A percentile compares a stretch with the other conserved stretches of the same genome.
Conservation (phyloP, 2,797 vertebrate species). For the Prunella strophiata region DNA sequence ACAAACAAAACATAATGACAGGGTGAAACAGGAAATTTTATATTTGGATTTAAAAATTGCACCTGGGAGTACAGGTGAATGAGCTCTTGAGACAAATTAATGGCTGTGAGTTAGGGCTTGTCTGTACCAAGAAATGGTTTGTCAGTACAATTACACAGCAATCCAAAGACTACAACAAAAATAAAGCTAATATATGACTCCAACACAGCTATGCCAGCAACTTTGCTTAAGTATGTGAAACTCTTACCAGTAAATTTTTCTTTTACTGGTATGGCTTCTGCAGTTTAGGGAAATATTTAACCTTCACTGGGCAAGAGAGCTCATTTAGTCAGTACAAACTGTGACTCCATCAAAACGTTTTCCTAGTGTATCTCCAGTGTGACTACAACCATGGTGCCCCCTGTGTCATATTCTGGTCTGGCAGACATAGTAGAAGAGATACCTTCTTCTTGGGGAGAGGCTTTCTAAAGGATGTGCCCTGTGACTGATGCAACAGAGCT, state of each 20-base stretch:
- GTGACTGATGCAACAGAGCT: not conserved
- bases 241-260: not conserved
- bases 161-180: not conserved
- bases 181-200: not conserved
- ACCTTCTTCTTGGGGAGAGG: not conserved
- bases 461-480: not conserved
- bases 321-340: not conserved
- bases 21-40: not conserved
- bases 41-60: not conserved
- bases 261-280: not conserved
- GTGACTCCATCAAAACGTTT: not conserved
- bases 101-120: not conserved
- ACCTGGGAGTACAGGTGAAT: not conserved
- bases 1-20: slow-evolving; percentile 39
- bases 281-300: not conserved
- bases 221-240: not conserved
- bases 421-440: not conserved
- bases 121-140: not conserved
- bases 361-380: not conserved
- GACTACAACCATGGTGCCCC: not conserved
- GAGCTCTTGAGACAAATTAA: slow-evolving; percentile 5
- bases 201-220: not conserved
- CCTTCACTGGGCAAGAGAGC: rapidly evolving
- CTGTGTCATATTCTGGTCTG: not conserved
- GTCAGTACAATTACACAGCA: slow-evolving; percentile 10